Conservation (phyloP, 2,888 invertebrate genomes). For the Acleris sparsana region DNA sequence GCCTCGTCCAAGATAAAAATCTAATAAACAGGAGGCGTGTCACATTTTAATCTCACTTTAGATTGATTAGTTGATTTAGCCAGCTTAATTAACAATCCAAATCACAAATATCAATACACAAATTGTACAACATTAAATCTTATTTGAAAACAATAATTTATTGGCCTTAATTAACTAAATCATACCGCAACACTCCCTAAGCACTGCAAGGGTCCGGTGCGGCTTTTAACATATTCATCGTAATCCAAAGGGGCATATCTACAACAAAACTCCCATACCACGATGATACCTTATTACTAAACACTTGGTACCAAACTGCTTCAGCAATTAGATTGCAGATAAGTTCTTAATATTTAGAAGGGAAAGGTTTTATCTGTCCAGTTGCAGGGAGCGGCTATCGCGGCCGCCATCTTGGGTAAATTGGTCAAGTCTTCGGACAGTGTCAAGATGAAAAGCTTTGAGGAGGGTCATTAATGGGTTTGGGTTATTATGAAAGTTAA, state of each 20-base stretch:
- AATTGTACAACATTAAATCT: not conserved
- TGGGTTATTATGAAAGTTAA: constrained; percentile 45
- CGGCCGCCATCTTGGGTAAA: constrained; percentile 69
- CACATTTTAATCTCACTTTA: too few species aligned
- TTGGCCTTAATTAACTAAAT: constrained; percentile 28
- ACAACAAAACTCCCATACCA: too few species aligned
- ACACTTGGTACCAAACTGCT: too few species aligned
- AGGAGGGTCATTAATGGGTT: constrained; percentile 76
- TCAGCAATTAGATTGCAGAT: too few species aligned
- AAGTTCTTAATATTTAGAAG: too few species aligned
- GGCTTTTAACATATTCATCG: constrained; percentile 56
- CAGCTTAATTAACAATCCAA: too few species aligned
- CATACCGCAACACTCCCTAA: constrained; percentile 40
- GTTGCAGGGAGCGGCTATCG: constrained; percentile 73
- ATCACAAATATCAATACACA: too few species aligned
- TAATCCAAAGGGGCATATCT: too few species aligned
- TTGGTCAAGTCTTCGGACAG: constrained; percentile 64
- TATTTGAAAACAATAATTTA: constrained; percentile 22
- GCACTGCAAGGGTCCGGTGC: constrained; percentile 49
- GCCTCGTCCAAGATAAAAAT: too few species aligned
- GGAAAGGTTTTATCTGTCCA: constrained; percentile 59
- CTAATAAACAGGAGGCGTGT: too few species aligned
- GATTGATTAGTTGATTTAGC: too few species aligned
- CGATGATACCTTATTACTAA: too few species aligned
- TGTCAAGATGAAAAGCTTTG: constrained; percentile 78